Evolutionary conservation across 2,888 invertebrate species (phyloP), one percentile per base, ranked within the genome.

Genomic region (Dasypogon diadema): DNA sequence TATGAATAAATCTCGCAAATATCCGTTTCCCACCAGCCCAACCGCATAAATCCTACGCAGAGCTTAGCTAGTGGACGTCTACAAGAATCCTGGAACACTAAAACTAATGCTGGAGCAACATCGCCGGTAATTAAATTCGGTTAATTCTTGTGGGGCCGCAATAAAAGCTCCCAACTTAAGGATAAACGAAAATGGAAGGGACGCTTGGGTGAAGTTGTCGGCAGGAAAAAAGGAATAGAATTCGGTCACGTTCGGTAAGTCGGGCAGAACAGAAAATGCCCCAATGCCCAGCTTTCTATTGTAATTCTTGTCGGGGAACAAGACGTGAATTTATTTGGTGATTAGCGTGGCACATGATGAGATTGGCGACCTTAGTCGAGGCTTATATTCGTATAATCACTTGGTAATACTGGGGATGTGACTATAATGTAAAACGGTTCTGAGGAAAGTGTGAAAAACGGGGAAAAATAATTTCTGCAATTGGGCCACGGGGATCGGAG

Each of bases 61-160:
- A 37, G 34, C 18, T 60, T 37, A 60, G 16, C 2, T 42, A 0
- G 12, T 42, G 12, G 6, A 12, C 42, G 12, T 12, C n/a, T 42
- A 2, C 42, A 12, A 42, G 12, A 42, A 12, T 42, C 4, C 30
- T 5, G 30, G 30, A 30, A 30, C 8, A 30, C 8, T 30, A 30
- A 30, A 30, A n/a, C 4, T 30, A 58, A 10, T 16, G n/a, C 34
- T 22, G 3, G 30, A 16, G 16, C 16, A 14, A 16, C 58, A 2
- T 30, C 4, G 22, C 37, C 10, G 4, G n/a, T 37, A 34, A 60
- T 60, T 60, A 60, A 60, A 60, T 60, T 60, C 37, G 18, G 60
- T 37, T 37, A 21, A 60, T 37, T 60, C 18, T 37, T 60, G 37
- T 37, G 16, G 18, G 58, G n/a, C 30, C 24, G 26, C 30, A 14